These are phyloP conservation scores for Grus americana DNA, from an alignment of 2,113 vertebrate species.

Conservation along the genomic window DNA sequence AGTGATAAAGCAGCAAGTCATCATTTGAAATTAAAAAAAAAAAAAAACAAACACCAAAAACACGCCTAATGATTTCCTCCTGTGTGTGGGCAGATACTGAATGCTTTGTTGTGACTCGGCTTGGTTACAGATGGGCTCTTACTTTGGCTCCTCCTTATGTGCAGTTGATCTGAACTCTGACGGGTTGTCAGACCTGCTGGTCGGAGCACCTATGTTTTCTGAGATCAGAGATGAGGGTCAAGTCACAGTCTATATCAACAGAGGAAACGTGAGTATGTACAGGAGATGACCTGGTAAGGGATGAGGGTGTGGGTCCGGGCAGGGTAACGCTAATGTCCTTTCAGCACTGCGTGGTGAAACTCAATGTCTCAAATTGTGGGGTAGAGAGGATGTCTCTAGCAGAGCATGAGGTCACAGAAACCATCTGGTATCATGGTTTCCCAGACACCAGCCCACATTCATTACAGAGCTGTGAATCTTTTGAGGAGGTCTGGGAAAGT, in stretches of 20 bases:
- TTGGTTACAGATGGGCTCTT: constrained; percentile 99
- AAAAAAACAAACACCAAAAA: not conserved
- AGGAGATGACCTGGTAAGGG: not conserved
- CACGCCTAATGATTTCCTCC: constrained; percentile 8
- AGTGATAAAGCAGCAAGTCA: not conserved
- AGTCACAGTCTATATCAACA: constrained; percentile 94
- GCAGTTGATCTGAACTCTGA: constrained; percentile 98
- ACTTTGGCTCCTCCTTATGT: constrained; percentile 99
- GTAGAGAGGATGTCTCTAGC: not conserved
- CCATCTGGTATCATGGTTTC: not conserved
- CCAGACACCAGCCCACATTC: not conserved
- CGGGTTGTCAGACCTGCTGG: constrained; percentile 95
- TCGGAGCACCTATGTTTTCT: constrained; percentile 97
- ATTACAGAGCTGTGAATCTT: not conserved
- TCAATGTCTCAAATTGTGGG: not conserved
- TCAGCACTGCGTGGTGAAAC: not conserved
- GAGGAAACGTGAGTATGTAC: constrained; percentile 91
- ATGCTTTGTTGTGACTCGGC: constrained; percentile 85
- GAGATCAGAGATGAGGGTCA: constrained; percentile 95
- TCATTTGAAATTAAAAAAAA: not conserved
- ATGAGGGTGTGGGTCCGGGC: not conserved
- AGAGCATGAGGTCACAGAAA: not conserved
- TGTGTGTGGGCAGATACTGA: constrained; percentile 77
- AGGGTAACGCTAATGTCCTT: not conserved
- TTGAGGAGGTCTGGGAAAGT: not conserved